These are phyloP conservation scores for Threskiornis aethiopicus DNA, from an alignment of 2,797 vertebrate genomes.

Conservation along the genomic window DNA sequence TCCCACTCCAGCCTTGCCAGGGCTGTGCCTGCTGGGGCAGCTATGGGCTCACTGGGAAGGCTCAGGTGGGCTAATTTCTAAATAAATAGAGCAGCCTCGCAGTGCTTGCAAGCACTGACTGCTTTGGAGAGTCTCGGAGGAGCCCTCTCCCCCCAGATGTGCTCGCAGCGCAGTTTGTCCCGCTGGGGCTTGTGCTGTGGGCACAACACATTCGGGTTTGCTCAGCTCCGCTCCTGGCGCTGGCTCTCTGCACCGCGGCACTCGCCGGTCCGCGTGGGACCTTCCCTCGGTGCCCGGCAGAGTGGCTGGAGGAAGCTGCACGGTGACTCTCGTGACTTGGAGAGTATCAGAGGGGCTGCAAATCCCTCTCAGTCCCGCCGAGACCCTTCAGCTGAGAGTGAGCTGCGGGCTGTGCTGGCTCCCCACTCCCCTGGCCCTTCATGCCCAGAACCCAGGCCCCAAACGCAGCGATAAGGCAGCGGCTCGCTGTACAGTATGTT, in stretches of 20 bases:
- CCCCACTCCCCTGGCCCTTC: not conserved
- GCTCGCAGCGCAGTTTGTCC: not conserved
- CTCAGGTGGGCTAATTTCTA: not conserved
- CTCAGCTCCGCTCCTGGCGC: not conserved
- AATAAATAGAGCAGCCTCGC: not conserved
- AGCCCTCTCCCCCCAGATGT: not conserved
- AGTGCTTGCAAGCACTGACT: accelerated
- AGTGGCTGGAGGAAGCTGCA: not conserved
- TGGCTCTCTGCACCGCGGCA: not conserved
- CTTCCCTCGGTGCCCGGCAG: accelerated
- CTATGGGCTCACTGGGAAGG: not conserved
- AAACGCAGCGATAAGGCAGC: not conserved
- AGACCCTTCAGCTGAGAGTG: not conserved
- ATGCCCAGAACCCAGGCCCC: not conserved
- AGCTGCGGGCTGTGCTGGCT: not conserved
- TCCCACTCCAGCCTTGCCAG: not conserved
- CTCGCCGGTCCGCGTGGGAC: accelerated
- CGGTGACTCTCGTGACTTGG: not conserved
- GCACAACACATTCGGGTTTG: accelerated
- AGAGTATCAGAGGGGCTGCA: not conserved
- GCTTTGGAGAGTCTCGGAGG: not conserved
- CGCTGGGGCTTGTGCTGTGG: accelerated
- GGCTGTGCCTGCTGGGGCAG: not conserved
- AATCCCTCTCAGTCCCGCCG: accelerated
- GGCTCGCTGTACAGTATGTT: not conserved